Conservation (phyloP, 2,797 vertebrate genomes). For the Tokudaia tokunoshimensis region DNA sequence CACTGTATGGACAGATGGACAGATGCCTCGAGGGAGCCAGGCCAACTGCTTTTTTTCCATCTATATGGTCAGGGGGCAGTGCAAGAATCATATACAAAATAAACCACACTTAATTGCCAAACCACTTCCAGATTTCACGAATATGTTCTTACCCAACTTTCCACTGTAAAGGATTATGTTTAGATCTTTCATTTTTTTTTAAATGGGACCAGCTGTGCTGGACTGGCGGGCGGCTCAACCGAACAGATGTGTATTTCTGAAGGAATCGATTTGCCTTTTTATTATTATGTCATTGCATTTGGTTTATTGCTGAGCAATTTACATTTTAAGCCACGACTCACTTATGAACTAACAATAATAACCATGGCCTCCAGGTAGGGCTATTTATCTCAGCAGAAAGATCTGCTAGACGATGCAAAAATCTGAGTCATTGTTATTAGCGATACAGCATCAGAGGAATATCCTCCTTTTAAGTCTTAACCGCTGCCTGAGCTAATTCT, state of each 20-base stretch:
- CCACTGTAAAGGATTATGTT: constrained; percentile 78
- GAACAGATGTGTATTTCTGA: constrained; percentile 83
- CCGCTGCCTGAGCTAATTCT: background rate
- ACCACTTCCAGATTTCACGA: constrained; percentile 18
- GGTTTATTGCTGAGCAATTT: constrained; percentile 77
- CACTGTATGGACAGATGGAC: background rate
- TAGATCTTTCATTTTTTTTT: constrained; percentile 76
- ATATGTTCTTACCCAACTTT: constrained; percentile 60
- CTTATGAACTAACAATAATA: constrained; percentile 55
- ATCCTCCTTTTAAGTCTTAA: background rate
- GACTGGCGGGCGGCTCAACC: constrained; percentile 75
- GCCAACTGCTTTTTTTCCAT: background rate
- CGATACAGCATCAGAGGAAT: background rate
- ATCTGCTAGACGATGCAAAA: constrained; percentile 44
- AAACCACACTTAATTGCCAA: constrained; percentile 26
- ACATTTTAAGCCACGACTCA: constrained; percentile 65
- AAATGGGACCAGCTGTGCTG: constrained; percentile 81
- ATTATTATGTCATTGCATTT: constrained; percentile 80
- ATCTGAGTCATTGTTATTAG: constrained; percentile 36
- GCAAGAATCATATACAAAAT: background rate
- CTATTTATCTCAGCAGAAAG: constrained; percentile 53
- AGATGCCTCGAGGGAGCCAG: background rate
- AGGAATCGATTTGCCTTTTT: constrained; percentile 75
- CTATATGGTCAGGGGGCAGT: background rate
- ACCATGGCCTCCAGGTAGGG: constrained; percentile 63